These are phyloP conservation scores for Conistra vaccinii DNA, from an alignment of 2,888 invertebrate species.

Conservation along the genomic window DNA sequence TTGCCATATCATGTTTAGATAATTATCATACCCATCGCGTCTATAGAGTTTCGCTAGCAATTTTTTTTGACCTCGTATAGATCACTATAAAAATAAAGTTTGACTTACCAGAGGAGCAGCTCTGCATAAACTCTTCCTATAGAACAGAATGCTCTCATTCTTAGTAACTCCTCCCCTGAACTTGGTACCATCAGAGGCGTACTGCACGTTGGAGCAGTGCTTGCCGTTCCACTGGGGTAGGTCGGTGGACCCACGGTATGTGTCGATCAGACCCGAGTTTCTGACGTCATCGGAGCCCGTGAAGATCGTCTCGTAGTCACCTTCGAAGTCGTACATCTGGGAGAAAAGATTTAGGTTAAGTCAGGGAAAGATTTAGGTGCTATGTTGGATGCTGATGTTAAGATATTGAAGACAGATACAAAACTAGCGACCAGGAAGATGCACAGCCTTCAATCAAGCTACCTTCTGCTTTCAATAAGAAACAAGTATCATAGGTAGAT, in stretches of 20 bases:
- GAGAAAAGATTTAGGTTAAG: not conserved
- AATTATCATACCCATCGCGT: no score
- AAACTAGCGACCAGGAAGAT: no score
- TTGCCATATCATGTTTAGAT: no score
- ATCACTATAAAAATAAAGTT: not conserved
- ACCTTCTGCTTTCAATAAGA: no score
- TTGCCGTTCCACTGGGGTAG: constrained; percentile 95
- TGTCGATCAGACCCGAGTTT: constrained; percentile 93
- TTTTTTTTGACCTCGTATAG: no score
- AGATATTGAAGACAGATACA: no score
- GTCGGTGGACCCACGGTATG: constrained; percentile 93
- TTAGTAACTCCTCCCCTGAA: constrained; percentile 93
- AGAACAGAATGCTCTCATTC: constrained; percentile 94
- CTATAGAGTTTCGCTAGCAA: no score
- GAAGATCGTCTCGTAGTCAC: constrained; percentile 94
- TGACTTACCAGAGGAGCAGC: constrained; percentile 93
- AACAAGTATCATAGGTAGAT: no score
- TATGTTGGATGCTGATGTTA: no score
- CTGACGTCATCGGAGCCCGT: constrained; percentile 92
- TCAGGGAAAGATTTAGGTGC: not conserved
- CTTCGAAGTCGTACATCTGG: constrained; percentile 96
- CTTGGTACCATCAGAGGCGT: constrained; percentile 96
- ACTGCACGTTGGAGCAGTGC: constrained; percentile 94
- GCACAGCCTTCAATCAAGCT: no score
- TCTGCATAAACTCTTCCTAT: constrained; percentile 96